A percentile compares a stretch with the other conserved stretches of the same genome.
These are phyloP conservation scores for Chamaetylas fuelleborni DNA, from an alignment of 2,113 vertebrate genomes.

Conservation along the genomic window DNA sequence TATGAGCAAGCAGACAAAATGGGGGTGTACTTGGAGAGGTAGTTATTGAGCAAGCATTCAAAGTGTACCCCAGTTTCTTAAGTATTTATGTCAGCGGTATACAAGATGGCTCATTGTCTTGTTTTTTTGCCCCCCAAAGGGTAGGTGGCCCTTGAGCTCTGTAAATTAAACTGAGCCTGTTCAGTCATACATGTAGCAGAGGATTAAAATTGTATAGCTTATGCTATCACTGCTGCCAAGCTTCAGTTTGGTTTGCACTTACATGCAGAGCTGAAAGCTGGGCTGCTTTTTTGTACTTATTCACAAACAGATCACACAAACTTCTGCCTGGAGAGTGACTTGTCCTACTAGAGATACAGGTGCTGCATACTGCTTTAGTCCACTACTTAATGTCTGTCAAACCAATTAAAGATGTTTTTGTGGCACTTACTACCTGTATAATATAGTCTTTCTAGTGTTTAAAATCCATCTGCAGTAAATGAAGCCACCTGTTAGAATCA, in stretches of 20 bases:
- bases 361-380: background rate
- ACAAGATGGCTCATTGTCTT: background rate
- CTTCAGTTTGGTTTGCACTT: background rate
- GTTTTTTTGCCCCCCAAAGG: background rate
- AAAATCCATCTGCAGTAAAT: background rate
- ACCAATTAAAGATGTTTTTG: background rate
- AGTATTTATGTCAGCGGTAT: background rate
- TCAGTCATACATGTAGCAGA: background rate
- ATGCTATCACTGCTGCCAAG: background rate
- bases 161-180: background rate
- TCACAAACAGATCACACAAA: background rate
- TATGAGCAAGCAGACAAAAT: background rate
- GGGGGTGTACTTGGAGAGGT: background rate
- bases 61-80: background rate
- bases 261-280: background rate
- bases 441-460: background rate
- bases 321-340: background rate
- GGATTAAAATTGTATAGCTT: background rate
- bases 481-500: background rate
- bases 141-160: background rate
- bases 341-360: background rate
- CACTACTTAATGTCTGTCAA: background rate
- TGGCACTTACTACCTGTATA: background rate
- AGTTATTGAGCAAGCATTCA: background rate
- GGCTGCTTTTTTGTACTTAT: background rate